Percentiles rank a stretch among this genome's conserved stretches.
Conservation (phyloP, 2,797 vertebrate genomes). For the Acrossocheilus wenchowensis region DNA sequence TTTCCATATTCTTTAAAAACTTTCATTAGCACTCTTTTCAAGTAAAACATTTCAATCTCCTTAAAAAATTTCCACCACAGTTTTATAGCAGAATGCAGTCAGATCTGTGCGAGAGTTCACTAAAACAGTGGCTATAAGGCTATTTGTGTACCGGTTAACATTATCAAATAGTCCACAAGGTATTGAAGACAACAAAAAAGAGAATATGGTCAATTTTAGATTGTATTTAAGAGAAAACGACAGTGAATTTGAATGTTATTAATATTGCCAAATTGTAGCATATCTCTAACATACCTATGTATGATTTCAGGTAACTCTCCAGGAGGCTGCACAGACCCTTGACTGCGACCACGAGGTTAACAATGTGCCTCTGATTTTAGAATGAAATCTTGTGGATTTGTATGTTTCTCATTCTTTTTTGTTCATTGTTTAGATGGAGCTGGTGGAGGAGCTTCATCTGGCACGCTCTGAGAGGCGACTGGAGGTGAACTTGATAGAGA, state of each 20-base stretch:
- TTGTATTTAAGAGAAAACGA: not conserved
- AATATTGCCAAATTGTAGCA: not conserved
- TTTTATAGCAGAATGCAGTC: not conserved
- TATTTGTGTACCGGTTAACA: not conserved
- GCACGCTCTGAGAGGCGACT: conserved; percentile 84
- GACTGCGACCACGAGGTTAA: conserved; percentile 80
- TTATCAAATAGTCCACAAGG: not conserved
- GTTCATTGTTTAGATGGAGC: conserved; percentile 77
- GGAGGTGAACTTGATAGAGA: conserved; percentile 78
- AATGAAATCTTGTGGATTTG: not conserved
- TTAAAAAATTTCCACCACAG: not conserved
- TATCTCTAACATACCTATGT: conserved; percentile 29
- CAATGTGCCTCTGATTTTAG: not conserved
- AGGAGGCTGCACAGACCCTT: conserved; percentile 58
- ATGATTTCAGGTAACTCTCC: conserved; percentile 67
- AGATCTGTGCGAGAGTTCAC: not conserved
- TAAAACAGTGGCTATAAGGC: not conserved
- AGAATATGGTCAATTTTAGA: not conserved
- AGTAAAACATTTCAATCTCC: not conserved
- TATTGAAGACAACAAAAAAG: not conserved
- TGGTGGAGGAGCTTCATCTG: conserved; percentile 86
- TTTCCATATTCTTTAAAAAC: not conserved
- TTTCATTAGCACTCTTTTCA: not conserved
- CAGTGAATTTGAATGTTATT: not conserved
- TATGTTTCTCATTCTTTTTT: not conserved